A percentile compares a stretch with the other conserved stretches of the same genome.
These are phyloP conservation scores for Molossus alvarezi DNA, from an alignment of 2,797 vertebrate genomes.

Conservation along the genomic window DNA sequence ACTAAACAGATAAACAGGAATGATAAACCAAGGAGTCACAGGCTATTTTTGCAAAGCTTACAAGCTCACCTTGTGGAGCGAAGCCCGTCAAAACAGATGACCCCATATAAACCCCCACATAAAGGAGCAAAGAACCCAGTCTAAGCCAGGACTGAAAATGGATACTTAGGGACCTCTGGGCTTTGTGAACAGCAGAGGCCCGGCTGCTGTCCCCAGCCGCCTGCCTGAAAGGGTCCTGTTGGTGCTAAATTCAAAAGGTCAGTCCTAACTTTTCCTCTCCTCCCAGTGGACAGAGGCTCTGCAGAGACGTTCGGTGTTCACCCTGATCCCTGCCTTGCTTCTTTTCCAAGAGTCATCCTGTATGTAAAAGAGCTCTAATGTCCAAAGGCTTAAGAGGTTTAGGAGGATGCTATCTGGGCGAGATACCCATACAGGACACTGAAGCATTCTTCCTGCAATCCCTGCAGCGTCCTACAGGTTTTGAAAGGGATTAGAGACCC, in stretches of 20 bases:
- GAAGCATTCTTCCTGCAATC: neutral
- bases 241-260: slow-evolving; percentile 74
- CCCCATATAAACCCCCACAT: neutral
- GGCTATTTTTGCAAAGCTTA: slow-evolving; percentile 63
- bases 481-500: neutral
- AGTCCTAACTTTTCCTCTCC: slow-evolving; percentile 72
- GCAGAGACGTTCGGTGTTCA: neutral
- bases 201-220: slow-evolving; percentile 72
- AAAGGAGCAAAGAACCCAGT: slow-evolving; percentile 71
- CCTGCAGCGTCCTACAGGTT: neutral
- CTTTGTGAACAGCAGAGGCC: slow-evolving; percentile 25
- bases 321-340: neutral
- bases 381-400: neutral
- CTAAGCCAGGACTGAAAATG: slow-evolving; percentile 70
- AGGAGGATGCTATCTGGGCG: neutral
- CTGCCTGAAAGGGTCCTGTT: neutral
- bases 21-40: slow-evolving; percentile 5
- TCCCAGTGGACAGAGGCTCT: neutral
- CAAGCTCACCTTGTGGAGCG: slow-evolving; percentile 70
- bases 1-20: slow-evolving; percentile 42
- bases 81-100: slow-evolving; percentile 76
- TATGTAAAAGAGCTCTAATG: neutral
- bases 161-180: slow-evolving; percentile 41
- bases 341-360: neutral
- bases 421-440: neutral